Evolutionary conservation across 2,797 vertebrate genomes (phyloP).

Genomic region (Spinus pinus): DNA sequence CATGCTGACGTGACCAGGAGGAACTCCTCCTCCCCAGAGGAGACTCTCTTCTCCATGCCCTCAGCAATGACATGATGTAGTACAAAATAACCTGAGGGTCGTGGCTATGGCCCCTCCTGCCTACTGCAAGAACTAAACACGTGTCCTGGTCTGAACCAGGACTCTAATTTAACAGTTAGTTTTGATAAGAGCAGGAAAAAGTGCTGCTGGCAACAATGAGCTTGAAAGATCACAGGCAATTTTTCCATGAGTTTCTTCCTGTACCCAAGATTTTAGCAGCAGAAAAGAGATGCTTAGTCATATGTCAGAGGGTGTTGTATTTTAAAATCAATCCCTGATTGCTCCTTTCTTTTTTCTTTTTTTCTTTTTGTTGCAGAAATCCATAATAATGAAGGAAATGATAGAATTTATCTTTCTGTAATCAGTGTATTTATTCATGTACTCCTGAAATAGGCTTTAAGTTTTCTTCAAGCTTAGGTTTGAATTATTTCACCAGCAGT

Average conservation of each 20-base stretch:
- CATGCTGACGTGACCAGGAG: rapidly evolving
- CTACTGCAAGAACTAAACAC: background rate
- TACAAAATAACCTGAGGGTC: background rate
- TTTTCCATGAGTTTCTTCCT: background rate
- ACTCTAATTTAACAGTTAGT: background rate
- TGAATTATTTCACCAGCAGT: background rate
- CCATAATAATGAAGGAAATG: background rate
- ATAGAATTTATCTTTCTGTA: background rate
- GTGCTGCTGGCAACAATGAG: background rate
- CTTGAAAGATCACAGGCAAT: background rate
- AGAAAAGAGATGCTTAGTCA: background rate
- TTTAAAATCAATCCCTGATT: background rate
- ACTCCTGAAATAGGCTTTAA: background rate
- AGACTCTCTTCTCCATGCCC: background rate
- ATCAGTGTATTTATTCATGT: background rate
- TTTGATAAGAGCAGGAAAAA: background rate
- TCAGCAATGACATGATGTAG: rapidly evolving
- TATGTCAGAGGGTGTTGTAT: background rate
- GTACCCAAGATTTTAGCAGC: background rate
- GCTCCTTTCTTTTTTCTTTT: background rate
- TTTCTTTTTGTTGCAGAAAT: background rate
- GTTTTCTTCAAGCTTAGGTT: background rate
- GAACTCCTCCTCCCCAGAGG: background rate
- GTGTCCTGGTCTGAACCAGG: background rate
- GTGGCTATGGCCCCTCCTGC: background rate